phyloP scores from a whole-genome alignment of 2,113 vertebrate species.

The Scortum barcoo region DNA sequence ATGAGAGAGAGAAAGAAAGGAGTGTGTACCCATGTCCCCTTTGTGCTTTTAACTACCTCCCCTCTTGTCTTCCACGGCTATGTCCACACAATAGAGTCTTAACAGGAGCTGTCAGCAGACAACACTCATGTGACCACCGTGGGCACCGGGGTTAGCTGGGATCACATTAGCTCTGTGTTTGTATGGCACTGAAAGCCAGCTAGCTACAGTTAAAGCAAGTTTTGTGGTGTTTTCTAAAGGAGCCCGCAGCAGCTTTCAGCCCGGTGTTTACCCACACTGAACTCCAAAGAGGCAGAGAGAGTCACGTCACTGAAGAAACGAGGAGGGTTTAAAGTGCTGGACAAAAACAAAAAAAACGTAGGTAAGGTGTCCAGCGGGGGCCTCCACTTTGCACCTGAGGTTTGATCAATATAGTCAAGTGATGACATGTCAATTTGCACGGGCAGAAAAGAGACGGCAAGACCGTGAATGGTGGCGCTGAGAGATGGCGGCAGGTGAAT shows the following conservation, averaged over 20 bases:
- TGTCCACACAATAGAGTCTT: slow-evolving; percentile 83
- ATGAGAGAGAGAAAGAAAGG: slow-evolving; percentile 68
- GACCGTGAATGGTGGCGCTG: slow-evolving; percentile 76
- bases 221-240: slow-evolving; percentile 76
- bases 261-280: slow-evolving; percentile 74
- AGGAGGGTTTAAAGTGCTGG: slow-evolving; percentile 31
- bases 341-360: slow-evolving; percentile 39
- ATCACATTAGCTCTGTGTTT: slow-evolving; percentile 85
- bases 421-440: slow-evolving; percentile 86
- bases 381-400: slow-evolving; percentile 85
- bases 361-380: slow-evolving; percentile 76
- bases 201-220: slow-evolving; percentile 79
- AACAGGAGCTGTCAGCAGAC: slow-evolving; percentile 90
- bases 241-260: slow-evolving; percentile 67
- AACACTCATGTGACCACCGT: slow-evolving; percentile 75
- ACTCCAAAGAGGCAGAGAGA: slow-evolving; percentile 52
- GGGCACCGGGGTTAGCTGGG: slow-evolving; percentile 74
- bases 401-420: slow-evolving; percentile 79
- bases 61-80: slow-evolving; percentile 76
- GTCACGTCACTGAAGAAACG: slow-evolving; percentile 22
- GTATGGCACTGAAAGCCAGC: slow-evolving; percentile 82
- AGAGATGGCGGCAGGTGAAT: slow-evolving; percentile 93
- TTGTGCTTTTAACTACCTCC: slow-evolving; percentile 81
- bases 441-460: slow-evolving; percentile 53
- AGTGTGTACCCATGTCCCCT: slow-evolving; percentile 68